Evolutionary conservation across 2,888 invertebrate species (phyloP).

Genomic region (Erpobdella octoculata): DNA sequence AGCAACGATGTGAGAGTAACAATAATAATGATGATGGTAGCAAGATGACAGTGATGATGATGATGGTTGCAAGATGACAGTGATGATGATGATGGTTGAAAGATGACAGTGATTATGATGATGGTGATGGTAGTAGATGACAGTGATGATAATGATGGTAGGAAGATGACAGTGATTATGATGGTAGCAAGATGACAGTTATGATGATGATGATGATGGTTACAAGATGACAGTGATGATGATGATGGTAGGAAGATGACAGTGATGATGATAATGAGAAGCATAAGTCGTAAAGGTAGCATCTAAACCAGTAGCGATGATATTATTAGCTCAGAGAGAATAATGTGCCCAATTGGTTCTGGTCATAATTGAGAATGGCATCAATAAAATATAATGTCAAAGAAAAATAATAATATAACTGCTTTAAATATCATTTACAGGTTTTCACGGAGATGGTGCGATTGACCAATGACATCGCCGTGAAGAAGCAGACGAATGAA

Average conservation of each 20-base stretch:
- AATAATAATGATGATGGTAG: background rate
- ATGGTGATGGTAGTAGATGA: background rate
- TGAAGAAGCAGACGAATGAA: conserved; percentile 47
- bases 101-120: background rate
- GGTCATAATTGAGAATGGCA: too few relatives aligned
- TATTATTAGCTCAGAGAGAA: too few relatives aligned
- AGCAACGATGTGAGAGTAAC: conserved; percentile 40
- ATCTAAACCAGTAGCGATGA: too few relatives aligned
- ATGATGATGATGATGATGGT: too few relatives aligned
- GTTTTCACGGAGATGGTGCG: conserved; percentile 46
- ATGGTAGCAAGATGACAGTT: too few relatives aligned
- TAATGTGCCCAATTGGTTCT: too few relatives aligned
- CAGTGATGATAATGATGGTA: background rate
- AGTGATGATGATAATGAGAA: too few relatives aligned
- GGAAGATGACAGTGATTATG: background rate
- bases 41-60: background rate
- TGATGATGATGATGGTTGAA: background rate
- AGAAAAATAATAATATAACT: background rate
- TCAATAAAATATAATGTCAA: too few relatives aligned
- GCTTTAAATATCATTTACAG: conserved; percentile 35
- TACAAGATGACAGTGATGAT: too few relatives aligned
- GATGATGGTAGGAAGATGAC: too few relatives aligned
- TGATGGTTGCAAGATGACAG: conserved; percentile 13
- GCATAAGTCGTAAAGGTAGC: too few relatives aligned
- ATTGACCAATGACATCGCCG: conserved; percentile 44